Evolutionary conservation across 2,113 vertebrate species (phyloP), one percentile per base, ranked within the genome.

Genomic region (Canis aureus): DNA sequence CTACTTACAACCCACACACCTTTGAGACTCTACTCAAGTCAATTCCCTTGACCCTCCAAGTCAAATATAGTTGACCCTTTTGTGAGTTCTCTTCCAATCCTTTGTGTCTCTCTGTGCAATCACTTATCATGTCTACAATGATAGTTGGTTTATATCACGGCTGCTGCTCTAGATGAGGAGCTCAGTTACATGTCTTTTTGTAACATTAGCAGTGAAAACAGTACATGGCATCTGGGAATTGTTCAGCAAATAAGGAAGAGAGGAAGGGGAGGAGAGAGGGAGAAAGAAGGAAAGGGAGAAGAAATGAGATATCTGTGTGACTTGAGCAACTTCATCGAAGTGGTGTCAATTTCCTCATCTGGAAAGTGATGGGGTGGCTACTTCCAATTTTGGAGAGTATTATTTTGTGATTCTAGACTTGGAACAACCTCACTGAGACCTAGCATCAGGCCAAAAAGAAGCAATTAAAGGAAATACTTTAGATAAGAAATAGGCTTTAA

Each of bases 401-500:
- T 66, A 35, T 43, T 91, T 66, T 93, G 51, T 71, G 60, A 94
- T 87, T 90, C 38, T 90, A 94, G 55, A 64, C 64, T 97, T 92
- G 38, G 38, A 93, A 87, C 35, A 79, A 89, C 81, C 93, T 97
- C 94, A 67, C 73, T 10, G 53, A 96, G 85, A 91, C 93, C 91
- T 90, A 97, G 20, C 43, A 62, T 67, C 71, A 66, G 22, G 23
- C 35, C 49, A 73, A 92, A 92, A 89, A 76, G 59, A 95, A 64
- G 91, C 86, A 98, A 67, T 97, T 66, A n/a, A 97, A 98, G 66
- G 76, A 96, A 98, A 97, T 25, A 85, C 89, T 84, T 86, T 80
- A 85, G 92, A 98, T 98, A 97, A 91, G 89, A 98, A 94, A 95
- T 89, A 20, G 67, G 51, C 60, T n/a, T 98, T 95, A 97, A 97